phyloP scores from a whole-genome alignment of 2,113 vertebrate genomes.

The Oncorhynchus clarkii region DNA sequence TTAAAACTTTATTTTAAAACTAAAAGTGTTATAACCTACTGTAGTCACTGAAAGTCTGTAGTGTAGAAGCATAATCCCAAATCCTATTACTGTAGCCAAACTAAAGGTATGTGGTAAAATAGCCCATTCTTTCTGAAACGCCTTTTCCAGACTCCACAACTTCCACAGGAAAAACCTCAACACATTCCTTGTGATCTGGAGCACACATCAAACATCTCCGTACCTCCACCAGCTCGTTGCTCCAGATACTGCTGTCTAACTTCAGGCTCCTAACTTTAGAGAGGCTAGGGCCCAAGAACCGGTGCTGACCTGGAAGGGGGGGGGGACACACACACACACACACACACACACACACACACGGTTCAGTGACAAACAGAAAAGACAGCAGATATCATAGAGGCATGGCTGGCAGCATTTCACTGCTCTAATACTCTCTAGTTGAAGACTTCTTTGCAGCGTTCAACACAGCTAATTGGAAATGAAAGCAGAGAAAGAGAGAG shows the following conservation, averaged over 20 bases:
- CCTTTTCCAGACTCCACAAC: neutral
- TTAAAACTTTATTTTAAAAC: too few species aligned
- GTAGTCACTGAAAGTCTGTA: too few species aligned
- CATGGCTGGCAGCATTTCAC: constrained; percentile 58
- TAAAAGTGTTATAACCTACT: too few species aligned
- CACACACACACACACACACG: neutral
- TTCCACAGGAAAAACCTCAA: neutral
- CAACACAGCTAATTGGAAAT: constrained; percentile 74
- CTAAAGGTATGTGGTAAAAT: too few species aligned
- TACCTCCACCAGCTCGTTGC: constrained; percentile 95
- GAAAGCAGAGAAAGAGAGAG: constrained; percentile 64
- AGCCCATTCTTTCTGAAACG: too few species aligned
- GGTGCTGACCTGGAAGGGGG: constrained; percentile 88
- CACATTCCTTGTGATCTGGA: neutral
- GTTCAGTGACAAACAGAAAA: constrained; percentile 38
- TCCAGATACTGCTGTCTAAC: constrained; percentile 95
- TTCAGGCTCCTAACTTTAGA: constrained; percentile 94
- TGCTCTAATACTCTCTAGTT: constrained; percentile 57
- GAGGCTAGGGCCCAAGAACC: constrained; percentile 86
- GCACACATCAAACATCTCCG: neutral
- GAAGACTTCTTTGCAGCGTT: constrained; percentile 64
- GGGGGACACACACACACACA: neutral
- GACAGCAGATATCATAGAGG: constrained; percentile 41
- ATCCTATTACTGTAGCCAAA: too few species aligned
- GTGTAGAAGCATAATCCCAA: too few species aligned